phyloP scores from a whole-genome alignment of 2,888 invertebrate genomes.

The Sinelater perroti region DNA sequence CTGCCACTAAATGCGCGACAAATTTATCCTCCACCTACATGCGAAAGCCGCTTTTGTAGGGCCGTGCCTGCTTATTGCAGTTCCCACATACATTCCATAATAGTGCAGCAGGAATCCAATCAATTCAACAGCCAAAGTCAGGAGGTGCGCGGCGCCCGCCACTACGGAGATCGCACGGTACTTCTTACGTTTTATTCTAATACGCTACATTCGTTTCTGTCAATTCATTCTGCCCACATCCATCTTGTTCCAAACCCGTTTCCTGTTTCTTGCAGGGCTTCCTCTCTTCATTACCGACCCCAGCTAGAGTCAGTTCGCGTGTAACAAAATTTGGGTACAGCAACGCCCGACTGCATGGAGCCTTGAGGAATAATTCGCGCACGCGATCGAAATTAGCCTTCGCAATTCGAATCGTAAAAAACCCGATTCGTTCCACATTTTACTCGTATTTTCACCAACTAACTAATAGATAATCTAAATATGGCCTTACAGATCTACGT shows the following conservation, averaged over 20 bases:
- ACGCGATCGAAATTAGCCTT: constrained; percentile 24
- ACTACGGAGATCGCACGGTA: constrained; percentile 24
- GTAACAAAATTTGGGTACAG: constrained; percentile 26
- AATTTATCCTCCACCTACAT: neutral
- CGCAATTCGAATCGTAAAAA: too few species aligned
- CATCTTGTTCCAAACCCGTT: constrained; percentile 38
- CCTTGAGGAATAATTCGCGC: constrained; percentile 14
- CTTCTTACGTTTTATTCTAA: constrained; percentile 32
- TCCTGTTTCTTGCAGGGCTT: constrained; percentile 36
- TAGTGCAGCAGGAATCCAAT: neutral
- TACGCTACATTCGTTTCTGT: constrained; percentile 39
- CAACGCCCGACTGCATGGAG: constrained; percentile 10
- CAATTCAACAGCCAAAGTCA: constrained; percentile 14
- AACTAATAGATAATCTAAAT: too few species aligned
- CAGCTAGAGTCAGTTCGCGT: constrained; percentile 31
- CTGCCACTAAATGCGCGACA: neutral
- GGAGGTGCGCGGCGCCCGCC: constrained; percentile 15
- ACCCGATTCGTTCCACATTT: too few species aligned
- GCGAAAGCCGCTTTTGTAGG: neutral
- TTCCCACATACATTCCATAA: constrained; percentile 4
- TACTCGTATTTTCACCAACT: too few species aligned
- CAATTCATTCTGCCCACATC: constrained; percentile 37
- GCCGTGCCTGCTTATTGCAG: neutral
- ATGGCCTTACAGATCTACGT: too few species aligned
- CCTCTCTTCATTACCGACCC: constrained; percentile 37